Evolutionary conservation across 2,888 invertebrate species (phyloP).

Genomic region (Andrena bicolor): DNA sequence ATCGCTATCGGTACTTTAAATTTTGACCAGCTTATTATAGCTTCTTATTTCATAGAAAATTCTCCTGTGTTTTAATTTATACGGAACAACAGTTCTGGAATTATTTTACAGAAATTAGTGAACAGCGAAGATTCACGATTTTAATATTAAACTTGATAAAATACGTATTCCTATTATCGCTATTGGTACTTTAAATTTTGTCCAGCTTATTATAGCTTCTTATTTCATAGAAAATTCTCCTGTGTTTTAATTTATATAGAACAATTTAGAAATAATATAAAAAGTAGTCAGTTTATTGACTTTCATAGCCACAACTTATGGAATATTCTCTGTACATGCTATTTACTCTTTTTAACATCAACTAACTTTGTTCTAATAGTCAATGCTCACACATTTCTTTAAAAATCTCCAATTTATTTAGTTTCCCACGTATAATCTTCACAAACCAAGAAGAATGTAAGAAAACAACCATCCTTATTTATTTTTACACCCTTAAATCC

Average conservation of each 20-base stretch:
- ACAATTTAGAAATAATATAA: background rate
- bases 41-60: background rate
- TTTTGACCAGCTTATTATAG: background rate
- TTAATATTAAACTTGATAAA: background rate
- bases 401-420: too few species aligned
- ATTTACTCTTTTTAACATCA: too few species aligned
- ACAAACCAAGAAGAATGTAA: background rate
- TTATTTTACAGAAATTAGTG: too few species aligned
- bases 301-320: too few species aligned
- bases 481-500: background rate
- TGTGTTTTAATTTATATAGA: background rate
- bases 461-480: too few species aligned
- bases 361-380: too few species aligned
- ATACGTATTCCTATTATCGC: background rate
- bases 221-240: background rate
- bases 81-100: background rate
- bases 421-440: background rate
- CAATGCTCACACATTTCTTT: too few species aligned
- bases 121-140: too few species aligned
- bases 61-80: background rate
- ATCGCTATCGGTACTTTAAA: background rate
- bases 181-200: background rate
- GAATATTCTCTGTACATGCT: too few species aligned
- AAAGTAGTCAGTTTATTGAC: too few species aligned
- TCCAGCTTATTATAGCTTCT: background rate